A percentile compares a stretch with the other conserved stretches of the same genome.
Evolutionary conservation across 2,113 vertebrate genomes (phyloP).

Genomic region (Nothoprocta pentlandii): DNA sequence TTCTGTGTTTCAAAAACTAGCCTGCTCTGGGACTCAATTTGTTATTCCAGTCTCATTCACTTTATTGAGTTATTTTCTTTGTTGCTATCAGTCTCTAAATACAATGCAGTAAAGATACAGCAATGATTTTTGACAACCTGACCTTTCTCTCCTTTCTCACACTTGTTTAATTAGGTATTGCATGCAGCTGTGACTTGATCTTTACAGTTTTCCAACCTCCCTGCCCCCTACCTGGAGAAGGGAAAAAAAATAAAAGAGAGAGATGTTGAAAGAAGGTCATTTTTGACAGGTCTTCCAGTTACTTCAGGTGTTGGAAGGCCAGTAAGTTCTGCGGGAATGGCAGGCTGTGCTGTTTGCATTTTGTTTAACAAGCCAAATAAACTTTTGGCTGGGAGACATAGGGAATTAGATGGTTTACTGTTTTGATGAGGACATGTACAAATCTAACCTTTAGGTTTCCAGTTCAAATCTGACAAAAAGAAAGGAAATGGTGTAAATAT

Average conservation of each 20-base stretch:
- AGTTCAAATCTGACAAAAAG: background rate
- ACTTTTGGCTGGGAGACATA: constrained; percentile 19
- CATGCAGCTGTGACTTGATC: constrained; percentile 77
- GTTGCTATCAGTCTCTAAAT: constrained; percentile 82
- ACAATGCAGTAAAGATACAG: constrained; percentile 81
- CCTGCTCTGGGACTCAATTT: constrained; percentile 65
- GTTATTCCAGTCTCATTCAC: constrained; percentile 77
- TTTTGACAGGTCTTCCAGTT: constrained; percentile 76
- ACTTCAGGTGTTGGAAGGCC: constrained; percentile 60
- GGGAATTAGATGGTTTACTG: constrained; percentile 25
- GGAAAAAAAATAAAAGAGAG: constrained; percentile 56
- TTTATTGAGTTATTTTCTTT: constrained; percentile 83
- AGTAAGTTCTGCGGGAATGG: constrained; percentile 31
- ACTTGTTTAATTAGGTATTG: constrained; percentile 87
- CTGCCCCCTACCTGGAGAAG: background rate
- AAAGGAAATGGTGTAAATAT: background rate
- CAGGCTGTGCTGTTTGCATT: constrained; percentile 52
- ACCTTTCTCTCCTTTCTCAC: constrained; percentile 82
- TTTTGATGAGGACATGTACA: constrained; percentile 22
- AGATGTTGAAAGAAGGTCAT: constrained; percentile 80
- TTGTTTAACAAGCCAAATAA: constrained; percentile 49
- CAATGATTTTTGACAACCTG: constrained; percentile 85
- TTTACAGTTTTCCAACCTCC: constrained; percentile 74
- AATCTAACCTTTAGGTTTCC: constrained; percentile 40
- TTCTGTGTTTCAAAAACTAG: constrained; percentile 7